These are phyloP conservation scores for Aphelenchoides fujianensis DNA, from an alignment of 1,140 invertebrate species.

Conservation along the genomic window DNA sequence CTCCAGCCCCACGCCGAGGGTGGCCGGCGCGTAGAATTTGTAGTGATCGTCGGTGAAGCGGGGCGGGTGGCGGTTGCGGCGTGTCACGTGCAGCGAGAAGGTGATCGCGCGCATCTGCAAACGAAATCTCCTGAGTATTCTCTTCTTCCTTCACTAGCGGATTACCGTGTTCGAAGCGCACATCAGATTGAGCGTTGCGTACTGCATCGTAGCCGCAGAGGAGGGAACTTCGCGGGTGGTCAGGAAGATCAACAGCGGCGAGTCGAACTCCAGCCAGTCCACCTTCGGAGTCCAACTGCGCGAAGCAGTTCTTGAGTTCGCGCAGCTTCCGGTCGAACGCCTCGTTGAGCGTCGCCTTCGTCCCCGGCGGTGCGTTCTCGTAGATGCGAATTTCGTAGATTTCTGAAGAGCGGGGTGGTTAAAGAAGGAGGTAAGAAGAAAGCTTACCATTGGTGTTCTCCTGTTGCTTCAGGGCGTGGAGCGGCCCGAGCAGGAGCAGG, in stretches of 20 bases:
- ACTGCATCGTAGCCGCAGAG: conserved; percentile 26
- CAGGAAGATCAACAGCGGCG: conserved; percentile 43
- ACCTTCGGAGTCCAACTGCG: conserved; percentile 43
- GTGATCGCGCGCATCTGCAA: conserved; percentile 47
- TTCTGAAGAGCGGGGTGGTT: too few species aligned
- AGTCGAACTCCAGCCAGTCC: conserved; percentile 49
- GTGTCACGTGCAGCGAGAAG: conserved; percentile 49
- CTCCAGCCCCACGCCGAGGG: conserved; percentile 37
- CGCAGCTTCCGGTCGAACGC: conserved; percentile 43
- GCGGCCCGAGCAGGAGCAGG: not conserved
- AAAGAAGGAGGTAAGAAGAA: too few species aligned
- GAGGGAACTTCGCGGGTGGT: conserved; percentile 44
- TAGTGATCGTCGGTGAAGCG: conserved; percentile 35
- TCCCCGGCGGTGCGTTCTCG: conserved; percentile 49
- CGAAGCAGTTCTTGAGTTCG: conserved; percentile 49
- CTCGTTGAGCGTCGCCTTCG: conserved; percentile 51
- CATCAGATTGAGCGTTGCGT: conserved; percentile 47
- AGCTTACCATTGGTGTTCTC: conserved; percentile 18
- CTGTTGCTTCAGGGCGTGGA: conserved; percentile 13
- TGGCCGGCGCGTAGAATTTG: conserved; percentile 44
- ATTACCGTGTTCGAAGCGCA: conserved; percentile 47
- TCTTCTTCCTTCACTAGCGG: too few species aligned
- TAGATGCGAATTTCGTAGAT: conserved; percentile 50
- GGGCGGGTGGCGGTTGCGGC: conserved; percentile 49
- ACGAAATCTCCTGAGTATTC: too few species aligned